Evolutionary conservation across 2,888 invertebrate genomes (phyloP).

Genomic region (Drosophila kanekoi): DNA sequence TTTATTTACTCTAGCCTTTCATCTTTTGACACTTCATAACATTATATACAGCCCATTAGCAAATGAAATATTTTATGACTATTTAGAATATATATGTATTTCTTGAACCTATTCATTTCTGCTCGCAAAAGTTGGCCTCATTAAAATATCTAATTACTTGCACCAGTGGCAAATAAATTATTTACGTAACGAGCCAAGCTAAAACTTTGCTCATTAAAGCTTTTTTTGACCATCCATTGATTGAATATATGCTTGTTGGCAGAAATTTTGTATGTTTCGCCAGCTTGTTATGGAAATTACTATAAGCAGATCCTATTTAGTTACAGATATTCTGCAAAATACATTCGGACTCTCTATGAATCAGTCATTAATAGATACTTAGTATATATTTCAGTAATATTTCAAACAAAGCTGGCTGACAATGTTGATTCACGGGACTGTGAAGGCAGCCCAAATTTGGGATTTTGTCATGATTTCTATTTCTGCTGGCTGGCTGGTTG

Average conservation of each 20-base stretch:
- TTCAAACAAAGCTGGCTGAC: no score
- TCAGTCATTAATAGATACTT: no score
- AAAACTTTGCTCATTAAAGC: constrained; percentile 45
- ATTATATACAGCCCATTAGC: neutral
- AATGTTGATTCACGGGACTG: no score
- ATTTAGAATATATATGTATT: constrained; percentile 1
- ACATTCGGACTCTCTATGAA: neutral
- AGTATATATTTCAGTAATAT: no score
- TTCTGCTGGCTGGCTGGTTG: no score
- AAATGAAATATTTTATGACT: neutral
- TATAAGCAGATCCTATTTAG: neutral
- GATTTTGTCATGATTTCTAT: no score
- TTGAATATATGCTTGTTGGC: constrained; percentile 1
- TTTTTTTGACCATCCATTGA: constrained; percentile 30
- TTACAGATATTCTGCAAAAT: neutral
- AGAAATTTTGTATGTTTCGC: neutral
- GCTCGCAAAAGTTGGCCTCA: constrained; percentile 15
- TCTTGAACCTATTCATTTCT: constrained; percentile 3
- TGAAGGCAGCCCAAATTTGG: no score
- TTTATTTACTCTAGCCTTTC: constrained; percentile 40
- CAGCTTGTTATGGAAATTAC: neutral
- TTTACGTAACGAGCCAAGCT: constrained; percentile 11
- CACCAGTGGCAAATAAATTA: constrained; percentile 16
- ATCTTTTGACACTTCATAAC: constrained; percentile 36
- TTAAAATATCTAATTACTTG: constrained; percentile 6